Conservation (phyloP, 2,113 vertebrate genomes). For the Phyllostomus hastatus region DNA sequence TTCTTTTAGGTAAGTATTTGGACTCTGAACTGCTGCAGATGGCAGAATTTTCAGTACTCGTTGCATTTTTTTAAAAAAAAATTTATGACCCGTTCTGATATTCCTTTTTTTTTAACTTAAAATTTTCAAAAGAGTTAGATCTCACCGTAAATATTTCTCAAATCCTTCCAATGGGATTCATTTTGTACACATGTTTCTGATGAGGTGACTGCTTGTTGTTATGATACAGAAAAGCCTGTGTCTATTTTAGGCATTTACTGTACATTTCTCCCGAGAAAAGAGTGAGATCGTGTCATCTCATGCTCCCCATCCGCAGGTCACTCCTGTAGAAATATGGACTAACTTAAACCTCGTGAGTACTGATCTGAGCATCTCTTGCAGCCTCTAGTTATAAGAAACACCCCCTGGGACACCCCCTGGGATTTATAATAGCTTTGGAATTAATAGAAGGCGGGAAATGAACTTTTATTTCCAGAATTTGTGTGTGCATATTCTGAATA, state of each 20-base stretch:
- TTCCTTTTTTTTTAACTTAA: conserved; percentile 74
- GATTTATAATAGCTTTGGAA: conserved; percentile 81
- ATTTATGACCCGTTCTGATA: conserved; percentile 79
- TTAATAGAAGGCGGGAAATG: conserved; percentile 78
- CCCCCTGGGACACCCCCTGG: conserved; percentile 69
- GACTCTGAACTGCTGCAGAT: conserved; percentile 80
- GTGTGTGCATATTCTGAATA: conserved; percentile 66
- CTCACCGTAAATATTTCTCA: conserved; percentile 84
- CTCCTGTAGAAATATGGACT: conserved; percentile 99
- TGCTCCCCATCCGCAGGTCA: conserved; percentile 99
- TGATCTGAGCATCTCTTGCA: conserved; percentile 93
- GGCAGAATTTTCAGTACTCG: conserved; percentile 85
- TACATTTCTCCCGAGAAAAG: conserved; percentile 99
- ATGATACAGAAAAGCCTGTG: conserved; percentile 99
- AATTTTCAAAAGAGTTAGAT: conserved; percentile 81
- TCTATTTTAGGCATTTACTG: conserved; percentile 99
- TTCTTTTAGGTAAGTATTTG: conserved; percentile 84
- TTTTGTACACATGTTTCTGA: conserved; percentile 90
- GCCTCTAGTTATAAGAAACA: conserved; percentile 88
- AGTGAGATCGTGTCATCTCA: conserved; percentile 99
- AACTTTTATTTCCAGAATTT: conserved; percentile 74
- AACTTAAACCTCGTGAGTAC: conserved; percentile 99
- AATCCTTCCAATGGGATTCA: conserved; percentile 84
- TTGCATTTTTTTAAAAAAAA: conserved; percentile 70
- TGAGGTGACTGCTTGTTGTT: conserved; percentile 97